These are phyloP conservation scores for Rhabdomys pumilio DNA, from an alignment of 2,797 vertebrate species.

Conservation along the genomic window DNA sequence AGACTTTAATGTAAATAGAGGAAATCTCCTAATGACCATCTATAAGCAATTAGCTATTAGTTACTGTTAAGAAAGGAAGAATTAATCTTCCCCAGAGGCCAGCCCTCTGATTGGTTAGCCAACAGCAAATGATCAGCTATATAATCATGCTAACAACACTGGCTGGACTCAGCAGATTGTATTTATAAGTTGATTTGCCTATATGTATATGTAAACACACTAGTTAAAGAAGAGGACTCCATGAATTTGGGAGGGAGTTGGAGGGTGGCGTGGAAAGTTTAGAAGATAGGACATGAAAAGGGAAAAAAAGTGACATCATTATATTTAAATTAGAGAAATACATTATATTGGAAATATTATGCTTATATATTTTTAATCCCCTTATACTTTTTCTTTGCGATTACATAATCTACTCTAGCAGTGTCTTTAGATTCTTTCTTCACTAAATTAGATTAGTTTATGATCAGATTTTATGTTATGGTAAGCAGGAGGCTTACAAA, in stretches of 20 bases:
- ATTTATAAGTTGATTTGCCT: neutral
- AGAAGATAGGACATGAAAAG: neutral
- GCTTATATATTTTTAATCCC: neutral
- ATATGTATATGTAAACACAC: neutral
- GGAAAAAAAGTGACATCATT: neutral
- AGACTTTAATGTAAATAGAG: neutral
- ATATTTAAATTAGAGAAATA: neutral
- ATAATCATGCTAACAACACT: neutral
- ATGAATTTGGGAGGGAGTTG: neutral
- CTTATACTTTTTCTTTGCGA: neutral
- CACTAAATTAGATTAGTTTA: neutral
- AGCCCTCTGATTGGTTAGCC: neutral
- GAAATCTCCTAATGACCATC: neutral
- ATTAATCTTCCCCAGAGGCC: neutral
- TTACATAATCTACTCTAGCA: neutral
- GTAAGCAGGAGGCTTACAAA: neutral
- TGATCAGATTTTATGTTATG: neutral
- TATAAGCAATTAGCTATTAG: neutral
- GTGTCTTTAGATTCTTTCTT: neutral
- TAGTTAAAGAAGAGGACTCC: neutral
- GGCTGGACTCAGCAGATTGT: neutral
- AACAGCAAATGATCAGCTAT: neutral
- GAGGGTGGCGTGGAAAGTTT: neutral
- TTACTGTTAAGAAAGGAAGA: neutral
- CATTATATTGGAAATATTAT: no score